Conservation (phyloP, 2,113 vertebrate genomes). For the Malaclemys terrapin region DNA sequence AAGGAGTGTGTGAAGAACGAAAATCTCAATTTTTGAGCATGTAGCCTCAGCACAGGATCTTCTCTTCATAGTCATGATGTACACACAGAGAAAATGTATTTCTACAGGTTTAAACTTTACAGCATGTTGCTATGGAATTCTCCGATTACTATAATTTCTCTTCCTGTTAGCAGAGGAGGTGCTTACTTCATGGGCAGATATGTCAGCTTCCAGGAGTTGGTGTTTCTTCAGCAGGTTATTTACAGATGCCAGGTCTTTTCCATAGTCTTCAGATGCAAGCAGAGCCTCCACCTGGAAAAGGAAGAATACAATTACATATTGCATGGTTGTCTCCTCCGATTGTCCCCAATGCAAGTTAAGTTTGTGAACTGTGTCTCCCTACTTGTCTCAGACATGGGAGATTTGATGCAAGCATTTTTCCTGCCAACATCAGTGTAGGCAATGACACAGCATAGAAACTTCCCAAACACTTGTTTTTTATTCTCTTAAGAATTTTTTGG, state of each 20-base stretch:
- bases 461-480: neutral
- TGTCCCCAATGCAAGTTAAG: neutral
- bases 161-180: neutral
- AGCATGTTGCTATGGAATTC: neutral
- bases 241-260: constrained; percentile 97
- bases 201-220: constrained; percentile 96
- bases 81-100: neutral
- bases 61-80: neutral
- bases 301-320: neutral
- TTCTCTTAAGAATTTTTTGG: neutral
- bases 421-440: neutral
- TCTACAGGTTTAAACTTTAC: neutral
- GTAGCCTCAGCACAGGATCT: neutral
- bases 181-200: constrained; percentile 96
- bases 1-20: neutral
- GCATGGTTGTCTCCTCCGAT: neutral
- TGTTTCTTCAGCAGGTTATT: constrained; percentile 99
- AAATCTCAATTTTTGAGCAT: neutral
- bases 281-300: constrained; percentile 92
- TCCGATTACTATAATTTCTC: neutral
- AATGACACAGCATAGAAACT: neutral
- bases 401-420: neutral
- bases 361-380: neutral
- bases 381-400: neutral
- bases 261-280: constrained; percentile 97